phyloP scores from a whole-genome alignment of 2,888 invertebrate genomes.

The Cartodere bifasciata region DNA sequence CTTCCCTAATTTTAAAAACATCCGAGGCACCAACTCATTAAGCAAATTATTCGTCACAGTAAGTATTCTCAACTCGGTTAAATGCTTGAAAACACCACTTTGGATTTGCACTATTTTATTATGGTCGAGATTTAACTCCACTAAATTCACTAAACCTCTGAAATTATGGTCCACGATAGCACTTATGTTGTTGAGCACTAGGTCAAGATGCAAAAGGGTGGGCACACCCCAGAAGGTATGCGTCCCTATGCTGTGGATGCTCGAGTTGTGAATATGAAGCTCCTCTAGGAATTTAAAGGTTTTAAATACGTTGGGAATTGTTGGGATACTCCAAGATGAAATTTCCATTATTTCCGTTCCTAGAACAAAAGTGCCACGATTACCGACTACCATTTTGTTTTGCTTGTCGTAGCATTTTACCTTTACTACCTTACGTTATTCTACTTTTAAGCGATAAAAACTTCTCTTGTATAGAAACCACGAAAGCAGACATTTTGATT shows the following conservation, averaged over 20 bases:
- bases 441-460: too few relatives aligned
- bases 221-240: conserved; percentile 72
- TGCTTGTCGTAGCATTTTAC: too few relatives aligned
- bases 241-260: conserved; percentile 63
- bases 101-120: conserved; percentile 64
- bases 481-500: too few relatives aligned
- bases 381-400: too few relatives aligned
- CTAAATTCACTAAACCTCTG: conserved; percentile 59
- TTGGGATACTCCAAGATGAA: conserved; percentile 48
- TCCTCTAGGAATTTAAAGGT: conserved; percentile 47
- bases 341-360: conserved; percentile 55
- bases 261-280: conserved; percentile 58
- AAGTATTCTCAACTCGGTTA: conserved; percentile 54
- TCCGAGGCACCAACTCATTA: conserved; percentile 52
- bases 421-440: too few relatives aligned
- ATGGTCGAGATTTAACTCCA: conserved; percentile 57
- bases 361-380: too few relatives aligned
- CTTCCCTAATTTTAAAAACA: conserved; percentile 62
- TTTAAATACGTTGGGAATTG: conserved; percentile 50
- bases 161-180: conserved; percentile 60
- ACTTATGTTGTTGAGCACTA: conserved; percentile 62
- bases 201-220: conserved; percentile 44
- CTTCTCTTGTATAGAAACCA: too few relatives aligned
- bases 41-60: conserved; percentile 56
- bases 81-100: conserved; percentile 61